These are phyloP conservation scores for Polydrusus tereticollis DNA, from an alignment of 2,888 invertebrate genomes.

Conservation along the genomic window DNA sequence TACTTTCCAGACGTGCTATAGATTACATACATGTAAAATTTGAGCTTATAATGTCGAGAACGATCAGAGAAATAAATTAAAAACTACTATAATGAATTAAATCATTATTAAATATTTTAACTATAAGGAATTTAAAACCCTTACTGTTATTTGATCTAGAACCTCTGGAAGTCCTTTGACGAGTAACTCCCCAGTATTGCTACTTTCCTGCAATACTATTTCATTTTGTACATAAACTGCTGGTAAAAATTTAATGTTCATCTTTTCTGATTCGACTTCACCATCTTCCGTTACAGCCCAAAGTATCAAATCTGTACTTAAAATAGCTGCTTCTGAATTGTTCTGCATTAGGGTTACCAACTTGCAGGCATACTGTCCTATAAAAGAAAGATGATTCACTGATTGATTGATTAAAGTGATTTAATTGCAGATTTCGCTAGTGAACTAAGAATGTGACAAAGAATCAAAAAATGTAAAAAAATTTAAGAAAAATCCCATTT, in stretches of 20 bases:
- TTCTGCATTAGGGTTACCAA: conserved; percentile 57
- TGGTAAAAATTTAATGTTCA: conserved; percentile 63
- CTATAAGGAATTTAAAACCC: neutral
- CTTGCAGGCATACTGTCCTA: conserved; percentile 65
- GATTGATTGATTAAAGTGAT: too few species aligned
- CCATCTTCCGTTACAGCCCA: conserved; percentile 59
- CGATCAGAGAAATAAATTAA: too few species aligned
- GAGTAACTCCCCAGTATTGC: conserved; percentile 59
- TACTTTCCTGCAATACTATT: conserved; percentile 53
- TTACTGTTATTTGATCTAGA: conserved; percentile 70
- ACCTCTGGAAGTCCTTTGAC: conserved; percentile 72
- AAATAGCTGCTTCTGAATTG: conserved; percentile 56
- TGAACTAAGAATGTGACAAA: too few species aligned
- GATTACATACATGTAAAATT: too few species aligned
- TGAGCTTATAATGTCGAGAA: too few species aligned
- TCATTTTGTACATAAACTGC: conserved; percentile 59
- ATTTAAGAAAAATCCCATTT: too few species aligned
- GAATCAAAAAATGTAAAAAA: too few species aligned
- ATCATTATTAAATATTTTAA: neutral
- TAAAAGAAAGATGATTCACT: conserved; percentile 33
- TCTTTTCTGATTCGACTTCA: conserved; percentile 56
- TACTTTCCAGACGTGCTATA: too few species aligned
- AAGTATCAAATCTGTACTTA: conserved; percentile 61
- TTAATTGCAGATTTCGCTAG: too few species aligned
- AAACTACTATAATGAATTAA: too few species aligned